phyloP scores from a whole-genome alignment of 2,113 vertebrate species.

The Cepphus grylle region DNA sequence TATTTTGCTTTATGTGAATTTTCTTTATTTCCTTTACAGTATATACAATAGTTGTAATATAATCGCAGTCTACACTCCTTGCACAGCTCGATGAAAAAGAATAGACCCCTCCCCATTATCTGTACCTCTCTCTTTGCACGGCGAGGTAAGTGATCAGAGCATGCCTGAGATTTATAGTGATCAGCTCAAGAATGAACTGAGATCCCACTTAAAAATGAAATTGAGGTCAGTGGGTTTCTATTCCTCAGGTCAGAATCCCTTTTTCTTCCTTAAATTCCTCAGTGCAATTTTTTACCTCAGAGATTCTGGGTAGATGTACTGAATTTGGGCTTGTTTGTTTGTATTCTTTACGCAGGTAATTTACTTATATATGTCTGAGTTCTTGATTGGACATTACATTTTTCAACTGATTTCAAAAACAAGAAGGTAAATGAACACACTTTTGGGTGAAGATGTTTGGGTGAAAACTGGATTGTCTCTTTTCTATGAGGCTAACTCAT shows the following conservation, averaged over 20 bases:
- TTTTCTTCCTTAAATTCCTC: background rate
- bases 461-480: background rate
- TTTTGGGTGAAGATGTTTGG: background rate
- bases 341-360: background rate
- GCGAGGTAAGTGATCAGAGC: background rate
- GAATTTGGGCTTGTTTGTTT: background rate
- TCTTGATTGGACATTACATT: background rate
- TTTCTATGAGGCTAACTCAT: background rate
- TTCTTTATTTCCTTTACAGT: background rate
- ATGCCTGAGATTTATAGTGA: background rate
- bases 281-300: background rate
- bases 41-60: background rate
- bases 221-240: accelerated
- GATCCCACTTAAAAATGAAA: background rate
- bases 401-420: background rate
- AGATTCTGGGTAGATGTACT: background rate
- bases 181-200: background rate
- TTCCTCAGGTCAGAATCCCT: background rate
- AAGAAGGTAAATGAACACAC: background rate
- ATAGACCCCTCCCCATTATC: accelerated
- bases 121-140: background rate
- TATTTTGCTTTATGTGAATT: background rate
- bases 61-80: background rate
- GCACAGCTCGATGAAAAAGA: background rate
- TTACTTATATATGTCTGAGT: background rate